Conservation (phyloP, 1,140 invertebrate genomes). For the Heliconius eleuchia region DNA sequence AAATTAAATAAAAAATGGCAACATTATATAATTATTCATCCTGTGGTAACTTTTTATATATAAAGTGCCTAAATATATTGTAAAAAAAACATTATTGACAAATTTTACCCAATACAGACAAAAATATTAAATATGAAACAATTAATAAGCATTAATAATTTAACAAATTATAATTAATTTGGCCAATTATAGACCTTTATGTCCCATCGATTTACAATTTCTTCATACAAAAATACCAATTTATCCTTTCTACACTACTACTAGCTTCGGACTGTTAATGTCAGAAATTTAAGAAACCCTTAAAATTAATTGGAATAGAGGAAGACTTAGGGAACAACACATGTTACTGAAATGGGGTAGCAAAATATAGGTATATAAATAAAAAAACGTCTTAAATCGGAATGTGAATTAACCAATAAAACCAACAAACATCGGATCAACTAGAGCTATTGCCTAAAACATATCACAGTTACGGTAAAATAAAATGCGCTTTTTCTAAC, state of each 20-base stretch:
- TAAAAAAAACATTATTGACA: background rate
- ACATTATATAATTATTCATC: background rate
- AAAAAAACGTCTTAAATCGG: constrained; percentile 18
- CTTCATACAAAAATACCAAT: constrained; percentile 9
- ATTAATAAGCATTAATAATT: background rate
- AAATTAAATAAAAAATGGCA: constrained; percentile 10
- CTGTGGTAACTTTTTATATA: background rate
- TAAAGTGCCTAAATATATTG: background rate
- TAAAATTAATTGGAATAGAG: constrained; percentile 31
- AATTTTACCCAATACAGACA: background rate
- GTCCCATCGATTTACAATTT: background rate
- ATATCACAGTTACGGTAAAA: constrained; percentile 74
- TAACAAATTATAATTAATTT: background rate
- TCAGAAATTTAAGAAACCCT: constrained; percentile 15
- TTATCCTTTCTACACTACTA: constrained; percentile 2
- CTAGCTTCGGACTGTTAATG: constrained; percentile 8
- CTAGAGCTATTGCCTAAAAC: constrained; percentile 34
- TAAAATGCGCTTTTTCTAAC: constrained; percentile 54
- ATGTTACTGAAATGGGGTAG: background rate
- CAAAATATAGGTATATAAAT: background rate
- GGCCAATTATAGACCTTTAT: background rate
- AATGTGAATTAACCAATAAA: constrained; percentile 23
- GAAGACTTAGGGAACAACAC: constrained; percentile 24
- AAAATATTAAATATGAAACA: background rate
- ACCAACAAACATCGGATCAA: constrained; percentile 25